These are phyloP conservation scores for Porphyrio hochstetteri DNA, from an alignment of 2,113 vertebrate genomes.

Conservation along the genomic window DNA sequence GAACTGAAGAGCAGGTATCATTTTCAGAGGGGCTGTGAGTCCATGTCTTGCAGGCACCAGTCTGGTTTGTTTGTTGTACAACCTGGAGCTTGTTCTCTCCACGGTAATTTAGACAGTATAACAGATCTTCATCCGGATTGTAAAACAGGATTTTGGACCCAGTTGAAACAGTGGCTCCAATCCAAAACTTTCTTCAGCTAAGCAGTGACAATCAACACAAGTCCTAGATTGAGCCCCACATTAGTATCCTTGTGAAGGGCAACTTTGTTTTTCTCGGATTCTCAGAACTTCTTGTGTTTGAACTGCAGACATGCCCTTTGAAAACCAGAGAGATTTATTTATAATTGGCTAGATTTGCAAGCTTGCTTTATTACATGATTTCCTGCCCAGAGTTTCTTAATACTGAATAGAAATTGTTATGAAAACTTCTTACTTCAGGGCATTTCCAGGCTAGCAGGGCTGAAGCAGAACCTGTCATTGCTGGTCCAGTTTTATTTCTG, in stretches of 20 bases:
- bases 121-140: not conserved
- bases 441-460: constrained; percentile 57
- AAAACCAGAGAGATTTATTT: constrained; percentile 57
- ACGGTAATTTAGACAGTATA: not conserved
- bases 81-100: not conserved
- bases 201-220: not conserved
- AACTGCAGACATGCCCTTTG: constrained; percentile 29
- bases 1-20: not conserved
- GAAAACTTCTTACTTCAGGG: constrained; percentile 71
- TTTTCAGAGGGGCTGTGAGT: not conserved
- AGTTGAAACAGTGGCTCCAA: constrained; percentile 11
- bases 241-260: constrained; percentile 8
- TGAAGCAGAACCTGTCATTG: constrained; percentile 70
- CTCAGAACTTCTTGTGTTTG: constrained; percentile 7
- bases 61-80: not conserved
- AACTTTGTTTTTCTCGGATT: constrained; percentile 25
- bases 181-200: not conserved
- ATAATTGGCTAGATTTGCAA: constrained; percentile 62
- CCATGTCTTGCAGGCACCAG: not conserved
- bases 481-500: constrained; percentile 68
- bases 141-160: not conserved
- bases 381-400: constrained; percentile 60
- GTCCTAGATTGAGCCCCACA: not conserved
- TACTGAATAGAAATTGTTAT: constrained; percentile 73
- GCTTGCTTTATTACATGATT: constrained; percentile 70